Evolutionary conservation across 2,888 invertebrate species (phyloP), one percentile per base, ranked within the genome.

Genomic region (Lepidochitona cinerea): DNA sequence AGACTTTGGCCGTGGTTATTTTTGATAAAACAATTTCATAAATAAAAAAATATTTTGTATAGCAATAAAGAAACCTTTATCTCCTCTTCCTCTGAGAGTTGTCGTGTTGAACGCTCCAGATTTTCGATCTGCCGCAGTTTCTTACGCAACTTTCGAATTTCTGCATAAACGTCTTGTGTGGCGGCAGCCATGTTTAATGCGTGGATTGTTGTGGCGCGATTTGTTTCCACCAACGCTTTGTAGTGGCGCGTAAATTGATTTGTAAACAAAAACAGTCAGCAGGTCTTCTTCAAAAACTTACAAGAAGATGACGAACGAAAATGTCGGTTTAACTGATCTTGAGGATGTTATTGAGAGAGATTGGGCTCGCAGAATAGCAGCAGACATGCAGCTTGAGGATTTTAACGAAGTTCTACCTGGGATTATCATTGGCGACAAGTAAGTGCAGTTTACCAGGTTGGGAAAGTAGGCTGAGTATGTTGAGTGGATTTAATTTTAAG

Each of bases 71-170:
- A 53, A 37, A 87, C 87, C 83, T 87, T 87, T 53, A 71, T 69
- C n/a, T 76, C 67, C 73, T 87, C 87, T 66, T 84, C 84, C 37
- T 84, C 83, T 49, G 81, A 82, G 14, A 87, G 71, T 35, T 82
- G 79, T 59, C 86, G 76, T 18, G 85, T 83, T 59, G 82, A 71
- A 52, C 83, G 76, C 73, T 87, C 86, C 9, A 87, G 76, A 71
- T 86, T 83, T 79, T 87, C 87, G 65, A 87, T 87, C 68, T 87
- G 87, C 59, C 87, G 77, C 35, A 87, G 76, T 74, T 86, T 87
- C 75, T 87, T 87, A 52, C 87, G 72, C 35, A 86, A 74, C 78
- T 85, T 87, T 72, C 86, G 75, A 35, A 87, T 83, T 74, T 80
- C 81, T 54, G 75, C 75, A 68, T 77, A 75, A 23, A 54, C 53